Base-by-base conservation (phyloP, 92 coral and sea anemone species). In the Zoanthus sociatus region DNA sequence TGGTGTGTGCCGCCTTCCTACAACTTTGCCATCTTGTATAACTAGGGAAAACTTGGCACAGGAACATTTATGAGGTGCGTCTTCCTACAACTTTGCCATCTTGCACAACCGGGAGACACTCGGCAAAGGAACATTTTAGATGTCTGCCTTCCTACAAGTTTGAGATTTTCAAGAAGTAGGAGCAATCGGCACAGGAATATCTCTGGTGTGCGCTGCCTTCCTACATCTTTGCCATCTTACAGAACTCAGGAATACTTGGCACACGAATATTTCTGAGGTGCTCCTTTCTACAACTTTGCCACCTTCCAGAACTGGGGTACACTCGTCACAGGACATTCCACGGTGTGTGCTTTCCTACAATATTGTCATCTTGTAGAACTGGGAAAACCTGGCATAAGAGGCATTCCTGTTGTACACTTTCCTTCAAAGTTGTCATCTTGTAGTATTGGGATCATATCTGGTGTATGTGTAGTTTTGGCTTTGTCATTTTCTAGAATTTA, bases 331-430 rank as follows among this genome's bases (percentile, higher is more conserved):
- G 69, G 69, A 8, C 17, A 20, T 16, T 63, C n/a, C 7, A 31
- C n/a, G 10, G 69, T 63, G 31, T 63, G 69, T 1, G 69, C 69
- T 20, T 63, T 63, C 99, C 92, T 20, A 97, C 90, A 89, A 95
- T 97, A 46, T 98, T 93, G 77, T 95, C 99, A 42, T 97, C 98
- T 1, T 98, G 95, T 78, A 97, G 91, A 13, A 97, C 90, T 37
- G 7, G 55, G 55, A 50, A 50, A 7, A 50, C 26, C 4, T 17
- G 32, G 30, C 69, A 4, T 10, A 63, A 6, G 30, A 20, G 42
- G n/a, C 69, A 9, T 17, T 17, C 69, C 69, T 18, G 5, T 7
- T 17, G 69, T 3, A 10, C 69, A 63, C 69, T 63, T 63, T 63
- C 9, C 69, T 6, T 6, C 68, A 3, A 4, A 4, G 15, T 61